Evolutionary conservation across 1,140 invertebrate species (phyloP), one percentile per base, ranked within the genome.

Genomic region (Nautilus pompilius): DNA sequence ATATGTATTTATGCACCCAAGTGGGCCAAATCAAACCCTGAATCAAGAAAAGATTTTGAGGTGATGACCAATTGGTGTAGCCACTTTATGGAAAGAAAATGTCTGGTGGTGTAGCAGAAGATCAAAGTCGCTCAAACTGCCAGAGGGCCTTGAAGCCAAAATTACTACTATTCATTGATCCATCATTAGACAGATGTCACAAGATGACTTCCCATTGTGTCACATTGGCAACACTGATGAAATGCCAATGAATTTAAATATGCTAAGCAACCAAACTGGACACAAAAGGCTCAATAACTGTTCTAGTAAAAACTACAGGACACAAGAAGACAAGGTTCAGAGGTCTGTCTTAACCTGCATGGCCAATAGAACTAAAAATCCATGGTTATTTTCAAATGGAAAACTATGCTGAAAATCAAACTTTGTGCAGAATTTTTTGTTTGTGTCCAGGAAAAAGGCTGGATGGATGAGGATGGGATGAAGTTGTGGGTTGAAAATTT

Each of bases 381-480:
- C 5, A 68, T 68, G 53, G 54, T 76, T 20, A 70, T 78, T 28
- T 79, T 79, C 28, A 79, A 76, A 56, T 28, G 66, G 34, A 69
- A 69, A 57, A 63, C 36, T 13, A 51, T 69, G 34, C 68, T 46
- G 24, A 66, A 63, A 48, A 62, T 72, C 46, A 41, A 34, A 30
- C 73, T 66, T 48, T 29, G 53, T 26, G 56, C 32, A 4, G 54
- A 65, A 20, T 6, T 65, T 3, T 59, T 30, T 20, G 53, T 59
- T 17, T 5, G 32, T 22, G 17, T 65, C 15, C n/a, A 41, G 13
- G 13, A 1, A 41, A 0, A 41, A 41, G 36, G 36, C 13, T 41
- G 36, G 36, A 41, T 41, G 1, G n/a, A 41, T 41, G 36, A 41
- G n/a, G n/a, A 41, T 41, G 13, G 36, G 13, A n/a, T 1, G 36